Conservation (phyloP, 2,888 invertebrate species). For the Rhagium mordax region DNA sequence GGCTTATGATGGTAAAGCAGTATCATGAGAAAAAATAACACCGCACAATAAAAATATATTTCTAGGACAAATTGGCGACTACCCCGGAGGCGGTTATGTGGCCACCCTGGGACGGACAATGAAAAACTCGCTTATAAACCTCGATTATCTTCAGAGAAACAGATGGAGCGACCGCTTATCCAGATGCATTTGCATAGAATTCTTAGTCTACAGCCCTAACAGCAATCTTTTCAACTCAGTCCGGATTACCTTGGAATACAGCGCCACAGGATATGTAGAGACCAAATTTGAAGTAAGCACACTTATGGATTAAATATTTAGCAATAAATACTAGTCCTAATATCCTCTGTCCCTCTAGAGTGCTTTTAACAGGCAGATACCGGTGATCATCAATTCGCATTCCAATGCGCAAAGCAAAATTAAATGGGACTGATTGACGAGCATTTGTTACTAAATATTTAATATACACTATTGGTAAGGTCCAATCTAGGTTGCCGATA, state of each 20-base stretch:
- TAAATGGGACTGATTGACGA: no score
- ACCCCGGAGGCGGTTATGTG: conserved; percentile 61
- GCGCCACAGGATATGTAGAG: conserved; percentile 56
- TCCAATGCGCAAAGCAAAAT: no score
- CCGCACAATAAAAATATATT: no score
- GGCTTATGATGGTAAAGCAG: conserved; percentile 41
- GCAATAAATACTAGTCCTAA: no score
- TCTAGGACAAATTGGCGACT: conserved; percentile 57
- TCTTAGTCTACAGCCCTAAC: conserved; percentile 59
- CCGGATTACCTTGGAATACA: conserved; percentile 57
- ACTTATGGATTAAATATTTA: no score
- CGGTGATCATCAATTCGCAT: no score
- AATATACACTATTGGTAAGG: no score
- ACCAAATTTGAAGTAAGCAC: conserved; percentile 45
- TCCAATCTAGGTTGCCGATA: no score
- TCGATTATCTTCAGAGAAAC: conserved; percentile 54
- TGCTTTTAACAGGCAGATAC: no score
- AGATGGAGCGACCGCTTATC: conserved; percentile 59
- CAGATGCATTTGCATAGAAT: conserved; percentile 59
- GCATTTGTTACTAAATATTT: no score
- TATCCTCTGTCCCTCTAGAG: no score
- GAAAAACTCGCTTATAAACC: conserved; percentile 57
- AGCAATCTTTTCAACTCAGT: conserved; percentile 60
- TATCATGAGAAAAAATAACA: no score
- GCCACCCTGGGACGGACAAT: conserved; percentile 57